Evolutionary conservation across 2,888 invertebrate species (phyloP).

Genomic region (Gandaritis pyraliata): DNA sequence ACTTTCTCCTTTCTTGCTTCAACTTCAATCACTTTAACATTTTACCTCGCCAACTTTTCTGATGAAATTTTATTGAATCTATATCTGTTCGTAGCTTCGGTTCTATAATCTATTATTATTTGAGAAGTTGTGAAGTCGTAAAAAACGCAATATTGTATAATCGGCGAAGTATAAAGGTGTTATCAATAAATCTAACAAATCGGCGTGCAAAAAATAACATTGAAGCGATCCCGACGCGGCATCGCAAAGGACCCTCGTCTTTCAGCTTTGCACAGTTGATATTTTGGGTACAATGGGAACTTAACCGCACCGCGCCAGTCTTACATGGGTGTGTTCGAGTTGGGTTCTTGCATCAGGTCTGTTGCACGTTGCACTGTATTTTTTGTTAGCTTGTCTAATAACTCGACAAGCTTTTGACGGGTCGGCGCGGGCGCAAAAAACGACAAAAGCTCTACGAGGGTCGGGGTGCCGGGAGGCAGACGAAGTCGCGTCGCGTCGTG

Average conservation of each 20-base stretch:
- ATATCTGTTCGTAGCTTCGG: constrained; percentile 13
- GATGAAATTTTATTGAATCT: constrained; percentile 33
- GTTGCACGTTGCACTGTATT: constrained; percentile 72
- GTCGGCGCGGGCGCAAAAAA: constrained; percentile 83
- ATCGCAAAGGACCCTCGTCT: constrained; percentile 59
- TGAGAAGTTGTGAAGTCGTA: constrained; percentile 32
- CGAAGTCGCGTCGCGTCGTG: constrained; percentile 9
- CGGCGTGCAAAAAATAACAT: constrained; percentile 53
- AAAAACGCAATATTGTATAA: constrained; percentile 38
- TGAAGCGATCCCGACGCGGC: constrained; percentile 55
- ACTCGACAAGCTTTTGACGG: constrained; percentile 83
- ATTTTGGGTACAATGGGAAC: constrained; percentile 68
- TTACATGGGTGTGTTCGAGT: constrained; percentile 66
- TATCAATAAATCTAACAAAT: constrained; percentile 57
- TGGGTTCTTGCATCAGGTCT: constrained; percentile 70
- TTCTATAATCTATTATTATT: constrained; percentile 26
- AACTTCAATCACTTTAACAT: constrained; percentile 48
- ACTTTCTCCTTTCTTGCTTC: constrained; percentile 56
- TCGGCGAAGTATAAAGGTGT: constrained; percentile 38
- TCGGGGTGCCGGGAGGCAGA: constrained; percentile 58
- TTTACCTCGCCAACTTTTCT: constrained; percentile 40
- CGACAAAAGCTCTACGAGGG: constrained; percentile 69
- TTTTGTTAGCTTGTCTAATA: constrained; percentile 77
- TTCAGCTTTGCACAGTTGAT: constrained; percentile 63
- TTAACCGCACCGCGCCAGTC: constrained; percentile 72